Evolutionary conservation across 2,888 invertebrate species (phyloP), one percentile per base, ranked within the genome.

Genomic region (Salpingus planirostris): DNA sequence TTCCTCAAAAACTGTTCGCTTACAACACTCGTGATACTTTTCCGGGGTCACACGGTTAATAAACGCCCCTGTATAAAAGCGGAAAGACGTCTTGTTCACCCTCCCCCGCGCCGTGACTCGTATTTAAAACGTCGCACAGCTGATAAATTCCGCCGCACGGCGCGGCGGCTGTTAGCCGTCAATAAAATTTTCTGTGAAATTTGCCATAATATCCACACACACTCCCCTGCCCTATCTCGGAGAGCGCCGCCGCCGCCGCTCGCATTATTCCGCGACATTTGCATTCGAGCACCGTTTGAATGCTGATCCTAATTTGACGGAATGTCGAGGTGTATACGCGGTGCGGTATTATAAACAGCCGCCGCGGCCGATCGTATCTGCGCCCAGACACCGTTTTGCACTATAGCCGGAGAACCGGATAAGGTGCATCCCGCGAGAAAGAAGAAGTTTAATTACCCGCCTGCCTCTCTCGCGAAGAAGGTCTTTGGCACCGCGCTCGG

Each of bases 221-320:
- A 29, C 33, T 21, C 42, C 43, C 39, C 39, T 39, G 39, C 39
- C 42, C 49, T 45, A n/a, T n/a, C n/a, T n/a, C n/a, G n/a, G n/a
- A n/a, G n/a, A n/a, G n/a, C 18, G 5, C 18, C 5, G 5, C 18
- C 18, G 18, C 18, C 18, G 5, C 18, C 8, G 18, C 8, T 6
- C 8, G 46, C 48, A 52, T 57, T 53, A 57, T 57, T 57, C 55
- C 54, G 38, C 46, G 44, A 54, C 56, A 57, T 57, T 59, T 57
- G 53, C 54, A 56, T 49, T 42, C 40, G 40, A 37, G 38, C 42
- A 38, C 46, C 49, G 41, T 45, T 43, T 49, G 44, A 43, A 44
- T 43, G 43, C 47, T 50, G 46, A 52, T 52, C 50, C 52, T 50
- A 52, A 51, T 52, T 50, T 52, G 51, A 52, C 46, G 49, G 50